A percentile compares a stretch with the other conserved stretches of the same genome.
phyloP scores from a whole-genome alignment of 2,888 invertebrate genomes.

The Cremastinae sp. region DNA sequence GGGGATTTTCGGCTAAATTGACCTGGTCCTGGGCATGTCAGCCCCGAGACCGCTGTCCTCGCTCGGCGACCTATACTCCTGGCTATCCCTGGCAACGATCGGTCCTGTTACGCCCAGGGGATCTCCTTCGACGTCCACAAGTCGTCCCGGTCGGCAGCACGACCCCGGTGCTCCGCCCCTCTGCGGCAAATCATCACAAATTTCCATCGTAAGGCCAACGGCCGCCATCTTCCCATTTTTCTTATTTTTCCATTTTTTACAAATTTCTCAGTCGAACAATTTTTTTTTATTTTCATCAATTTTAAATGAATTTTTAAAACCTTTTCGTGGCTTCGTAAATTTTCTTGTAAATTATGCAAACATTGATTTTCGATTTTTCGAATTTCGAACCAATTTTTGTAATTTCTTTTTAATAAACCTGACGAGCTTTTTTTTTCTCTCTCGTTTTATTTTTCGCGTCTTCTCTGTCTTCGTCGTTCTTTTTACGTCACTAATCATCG shows the following conservation, averaged over 20 bases:
- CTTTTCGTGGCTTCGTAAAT: too few species aligned
- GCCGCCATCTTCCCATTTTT: slow-evolving; percentile 44
- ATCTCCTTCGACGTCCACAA: slow-evolving; percentile 79
- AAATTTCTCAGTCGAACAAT: too few species aligned
- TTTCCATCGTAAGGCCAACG: slow-evolving; percentile 69
- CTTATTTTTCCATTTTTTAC: slow-evolving; percentile 10
- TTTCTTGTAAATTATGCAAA: too few species aligned
- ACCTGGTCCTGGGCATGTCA: slow-evolving; percentile 84
- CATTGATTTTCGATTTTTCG: too few species aligned
- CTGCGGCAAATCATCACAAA: slow-evolving; percentile 76
- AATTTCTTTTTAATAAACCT: slow-evolving; percentile 5
- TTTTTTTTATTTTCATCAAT: too few species aligned
- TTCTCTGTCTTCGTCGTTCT: slow-evolving; percentile 11
- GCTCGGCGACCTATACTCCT: slow-evolving; percentile 92
- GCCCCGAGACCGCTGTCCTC: slow-evolving; percentile 97
- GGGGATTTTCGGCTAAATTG: slow-evolving; percentile 46
- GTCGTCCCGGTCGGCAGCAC: slow-evolving; percentile 78
- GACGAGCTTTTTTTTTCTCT: slow-evolving; percentile 14
- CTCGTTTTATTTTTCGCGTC: slow-evolving; percentile 28
- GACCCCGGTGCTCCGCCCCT: slow-evolving; percentile 72
- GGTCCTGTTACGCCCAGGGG: slow-evolving; percentile 78
- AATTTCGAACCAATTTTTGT: too few species aligned
- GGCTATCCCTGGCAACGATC: slow-evolving; percentile 81
- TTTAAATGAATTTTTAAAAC: too few species aligned
- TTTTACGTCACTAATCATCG: slow-evolving; percentile 60